These are phyloP conservation scores for Solea senegalensis DNA, from an alignment of 2,113 vertebrate species.

Conservation along the genomic window DNA sequence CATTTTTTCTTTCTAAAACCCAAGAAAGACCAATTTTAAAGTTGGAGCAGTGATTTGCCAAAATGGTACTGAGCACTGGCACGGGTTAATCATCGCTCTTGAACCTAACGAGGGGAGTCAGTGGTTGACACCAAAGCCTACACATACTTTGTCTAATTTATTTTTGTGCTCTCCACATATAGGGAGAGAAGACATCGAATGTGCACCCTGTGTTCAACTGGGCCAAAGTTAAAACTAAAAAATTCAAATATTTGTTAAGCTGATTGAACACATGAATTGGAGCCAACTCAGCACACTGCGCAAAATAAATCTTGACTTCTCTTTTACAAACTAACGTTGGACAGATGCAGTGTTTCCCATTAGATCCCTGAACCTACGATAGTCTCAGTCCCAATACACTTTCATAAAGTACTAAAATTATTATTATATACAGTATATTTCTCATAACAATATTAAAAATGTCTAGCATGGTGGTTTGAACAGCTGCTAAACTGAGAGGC, in stretches of 20 bases:
- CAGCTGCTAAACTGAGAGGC: not conserved
- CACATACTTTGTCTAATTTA: not conserved
- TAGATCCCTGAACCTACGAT: not conserved
- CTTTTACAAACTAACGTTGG: not conserved
- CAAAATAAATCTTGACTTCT: not conserved
- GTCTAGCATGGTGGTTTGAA: not conserved
- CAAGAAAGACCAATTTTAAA: slow-evolving; percentile 1
- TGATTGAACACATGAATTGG: not conserved
- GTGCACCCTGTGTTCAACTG: not conserved
- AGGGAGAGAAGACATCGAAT: not conserved
- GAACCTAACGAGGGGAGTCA: not conserved
- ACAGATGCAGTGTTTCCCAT: not conserved
- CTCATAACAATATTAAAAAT: not conserved
- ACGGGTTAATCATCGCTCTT: not conserved
- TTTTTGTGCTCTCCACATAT: not conserved
- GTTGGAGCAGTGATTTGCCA: slow-evolving; percentile 13
- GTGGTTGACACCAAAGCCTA: not conserved
- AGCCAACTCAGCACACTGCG: not conserved
- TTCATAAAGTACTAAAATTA: not conserved
- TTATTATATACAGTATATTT: not conserved
- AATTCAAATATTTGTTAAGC: not conserved
- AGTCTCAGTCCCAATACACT: not conserved
- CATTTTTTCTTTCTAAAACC: slow-evolving; percentile 12
- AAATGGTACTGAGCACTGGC: not conserved
- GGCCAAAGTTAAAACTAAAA: not conserved